phyloP scores from a whole-genome alignment of 2,888 invertebrate species.

The Tholera decimalis region DNA sequence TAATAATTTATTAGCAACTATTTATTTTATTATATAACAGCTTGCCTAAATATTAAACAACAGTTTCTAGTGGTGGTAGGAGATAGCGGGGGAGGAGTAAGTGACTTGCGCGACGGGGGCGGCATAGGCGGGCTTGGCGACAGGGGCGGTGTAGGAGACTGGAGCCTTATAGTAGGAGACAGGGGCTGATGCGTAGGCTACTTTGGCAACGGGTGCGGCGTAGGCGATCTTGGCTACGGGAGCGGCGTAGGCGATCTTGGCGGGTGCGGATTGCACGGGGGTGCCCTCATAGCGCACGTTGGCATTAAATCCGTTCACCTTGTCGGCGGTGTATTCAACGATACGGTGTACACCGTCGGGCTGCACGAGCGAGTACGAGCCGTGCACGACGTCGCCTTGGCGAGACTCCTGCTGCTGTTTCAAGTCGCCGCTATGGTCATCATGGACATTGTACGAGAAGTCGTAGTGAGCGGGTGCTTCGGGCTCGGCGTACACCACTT shows the following conservation, averaged over 20 bases:
- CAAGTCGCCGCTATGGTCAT: slow-evolving; percentile 83
- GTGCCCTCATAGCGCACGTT: slow-evolving; percentile 85
- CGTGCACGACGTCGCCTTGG: slow-evolving; percentile 84
- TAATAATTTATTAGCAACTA: slow-evolving; percentile 59
- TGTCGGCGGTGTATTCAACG: slow-evolving; percentile 77
- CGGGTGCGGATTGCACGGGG: slow-evolving; percentile 64
- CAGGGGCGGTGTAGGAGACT: slow-evolving; percentile 70
- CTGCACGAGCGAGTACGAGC: slow-evolving; percentile 87
- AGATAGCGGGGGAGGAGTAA: slow-evolving; percentile 82
- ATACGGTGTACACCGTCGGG: slow-evolving; percentile 87
- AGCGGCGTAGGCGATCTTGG: slow-evolving; percentile 56
- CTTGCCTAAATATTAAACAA: slow-evolving; percentile 21
- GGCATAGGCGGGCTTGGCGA: slow-evolving; percentile 62
- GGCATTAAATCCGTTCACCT: slow-evolving; percentile 86
- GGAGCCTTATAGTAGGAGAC: slow-evolving; percentile 64
- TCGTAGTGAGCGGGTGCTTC: slow-evolving; percentile 79
- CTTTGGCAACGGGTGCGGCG: no score
- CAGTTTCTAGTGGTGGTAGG: slow-evolving; percentile 81
- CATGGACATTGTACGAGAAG: slow-evolving; percentile 40
- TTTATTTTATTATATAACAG: slow-evolving; percentile 36
- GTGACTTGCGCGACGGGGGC: slow-evolving; percentile 67
- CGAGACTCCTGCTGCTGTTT: slow-evolving; percentile 88
- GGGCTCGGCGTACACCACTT: slow-evolving; percentile 80
- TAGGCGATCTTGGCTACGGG: no score
- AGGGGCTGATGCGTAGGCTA: slow-evolving; percentile 52